These are phyloP conservation scores for Agrochola lychnidis DNA, from an alignment of 2,888 invertebrate genomes.

Conservation along the genomic window DNA sequence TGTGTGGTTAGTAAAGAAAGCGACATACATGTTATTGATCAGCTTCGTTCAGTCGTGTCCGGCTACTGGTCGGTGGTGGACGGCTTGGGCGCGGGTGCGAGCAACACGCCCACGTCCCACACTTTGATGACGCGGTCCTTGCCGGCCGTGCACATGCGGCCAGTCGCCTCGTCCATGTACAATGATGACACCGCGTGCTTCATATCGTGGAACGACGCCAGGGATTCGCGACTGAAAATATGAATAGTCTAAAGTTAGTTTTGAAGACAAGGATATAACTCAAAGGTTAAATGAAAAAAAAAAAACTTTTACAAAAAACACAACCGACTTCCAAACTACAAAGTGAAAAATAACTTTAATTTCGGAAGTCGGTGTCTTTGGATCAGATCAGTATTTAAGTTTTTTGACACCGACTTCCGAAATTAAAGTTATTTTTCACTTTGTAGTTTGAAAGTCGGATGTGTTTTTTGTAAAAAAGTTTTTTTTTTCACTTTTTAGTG, in stretches of 20 bases:
- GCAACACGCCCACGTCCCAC: slow-evolving; percentile 95
- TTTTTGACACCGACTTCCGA: too few species aligned
- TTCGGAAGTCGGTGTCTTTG: too few species aligned
- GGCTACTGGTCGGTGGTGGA: slow-evolving; percentile 76
- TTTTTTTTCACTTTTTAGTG: too few species aligned
- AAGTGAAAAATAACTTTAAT: too few species aligned
- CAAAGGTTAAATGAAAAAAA: too few species aligned
- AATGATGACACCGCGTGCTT: slow-evolving; percentile 97
- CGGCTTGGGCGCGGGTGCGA: slow-evolving; percentile 83
- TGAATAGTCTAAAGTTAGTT: background rate
- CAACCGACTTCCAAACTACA: too few species aligned
- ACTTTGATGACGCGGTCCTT: slow-evolving; percentile 98
- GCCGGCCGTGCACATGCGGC: slow-evolving; percentile 97
- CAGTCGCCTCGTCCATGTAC: slow-evolving; percentile 97
- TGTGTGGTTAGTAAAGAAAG: slow-evolving; percentile 32
- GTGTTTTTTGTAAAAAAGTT: too few species aligned
- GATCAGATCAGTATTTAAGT: too few species aligned
- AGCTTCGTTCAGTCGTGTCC: slow-evolving; percentile 17
- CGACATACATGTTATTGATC: slow-evolving; percentile 49
- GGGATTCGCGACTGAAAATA: slow-evolving; percentile 94
- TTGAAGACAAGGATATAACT: background rate
- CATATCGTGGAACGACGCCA: slow-evolving; percentile 98
- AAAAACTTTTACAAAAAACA: too few species aligned
- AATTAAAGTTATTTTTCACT: too few species aligned
- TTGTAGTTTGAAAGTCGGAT: too few species aligned